Conservation (phyloP, 2,888 invertebrate genomes). For the Ametastegia equiseti region DNA sequence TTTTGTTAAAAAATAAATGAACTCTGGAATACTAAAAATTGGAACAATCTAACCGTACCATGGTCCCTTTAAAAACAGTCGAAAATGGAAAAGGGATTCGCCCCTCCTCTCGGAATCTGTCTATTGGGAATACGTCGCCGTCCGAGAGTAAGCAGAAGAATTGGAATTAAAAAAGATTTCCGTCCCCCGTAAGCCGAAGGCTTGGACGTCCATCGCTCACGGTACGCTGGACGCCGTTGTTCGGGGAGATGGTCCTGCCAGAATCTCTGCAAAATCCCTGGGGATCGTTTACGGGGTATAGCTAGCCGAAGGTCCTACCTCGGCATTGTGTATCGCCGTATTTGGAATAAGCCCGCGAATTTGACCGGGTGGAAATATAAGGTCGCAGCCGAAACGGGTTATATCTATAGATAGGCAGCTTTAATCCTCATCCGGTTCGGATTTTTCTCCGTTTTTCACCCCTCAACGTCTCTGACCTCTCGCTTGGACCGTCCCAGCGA, state of each 20-base stretch:
- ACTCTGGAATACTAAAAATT: too few relatives aligned
- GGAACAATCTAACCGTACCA: too few relatives aligned
- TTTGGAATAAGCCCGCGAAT: constrained; percentile 18
- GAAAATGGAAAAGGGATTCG: neutral
- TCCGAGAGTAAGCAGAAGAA: neutral
- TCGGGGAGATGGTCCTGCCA: neutral
- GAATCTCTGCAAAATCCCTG: neutral
- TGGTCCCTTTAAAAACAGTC: too few relatives aligned
- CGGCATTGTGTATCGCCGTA: neutral
- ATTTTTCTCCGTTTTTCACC: neutral
- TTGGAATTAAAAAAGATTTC: neutral
- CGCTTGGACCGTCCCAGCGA: neutral
- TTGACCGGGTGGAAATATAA: constrained; percentile 6
- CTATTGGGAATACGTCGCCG: neutral
- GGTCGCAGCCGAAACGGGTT: neutral
- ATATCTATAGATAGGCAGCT: too few relatives aligned
- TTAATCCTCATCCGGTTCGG: neutral
- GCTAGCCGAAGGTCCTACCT: neutral
- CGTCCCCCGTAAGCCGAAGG: neutral
- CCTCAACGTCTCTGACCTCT: neutral
- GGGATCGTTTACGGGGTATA: neutral
- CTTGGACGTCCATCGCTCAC: neutral
- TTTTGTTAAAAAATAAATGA: too few relatives aligned
- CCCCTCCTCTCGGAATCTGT: neutral
- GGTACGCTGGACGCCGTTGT: neutral